A percentile compares a stretch with the other conserved stretches of the same genome.
These are phyloP conservation scores for Catharus fuscescens DNA, from an alignment of 2,113 vertebrate species.

Conservation along the genomic window DNA sequence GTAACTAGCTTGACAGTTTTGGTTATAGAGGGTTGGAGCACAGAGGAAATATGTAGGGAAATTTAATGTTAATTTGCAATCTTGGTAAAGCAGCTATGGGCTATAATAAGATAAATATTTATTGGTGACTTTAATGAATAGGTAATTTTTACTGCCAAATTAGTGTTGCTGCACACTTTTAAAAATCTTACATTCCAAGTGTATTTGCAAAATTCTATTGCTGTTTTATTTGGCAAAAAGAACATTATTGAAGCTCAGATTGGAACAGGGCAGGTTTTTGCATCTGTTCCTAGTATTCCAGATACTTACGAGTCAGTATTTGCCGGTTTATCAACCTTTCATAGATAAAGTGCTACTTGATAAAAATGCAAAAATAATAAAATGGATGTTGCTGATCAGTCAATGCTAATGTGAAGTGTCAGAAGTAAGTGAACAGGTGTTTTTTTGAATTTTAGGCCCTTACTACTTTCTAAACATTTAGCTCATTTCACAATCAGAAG, in stretches of 20 bases:
- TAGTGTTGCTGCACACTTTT: neutral
- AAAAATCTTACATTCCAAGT: neutral
- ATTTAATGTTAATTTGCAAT: neutral
- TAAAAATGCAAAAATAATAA: neutral
- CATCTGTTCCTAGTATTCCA: neutral
- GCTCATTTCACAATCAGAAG: neutral
- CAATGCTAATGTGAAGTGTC: neutral
- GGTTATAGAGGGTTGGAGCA: neutral
- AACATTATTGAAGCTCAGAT: neutral
- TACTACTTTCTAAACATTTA: neutral
- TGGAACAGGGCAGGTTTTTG: neutral
- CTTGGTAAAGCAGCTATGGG: neutral
- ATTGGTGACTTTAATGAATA: neutral
- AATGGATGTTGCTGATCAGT: neutral
- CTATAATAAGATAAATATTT: neutral
- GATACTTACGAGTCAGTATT: neutral
- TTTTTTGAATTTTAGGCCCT: neutral
- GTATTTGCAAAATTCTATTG: neutral
- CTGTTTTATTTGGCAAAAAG: neutral
- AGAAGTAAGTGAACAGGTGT: neutral
- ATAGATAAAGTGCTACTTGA: neutral
- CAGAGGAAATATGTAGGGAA: neutral
- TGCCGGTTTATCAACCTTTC: neutral
- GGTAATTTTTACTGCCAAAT: neutral
- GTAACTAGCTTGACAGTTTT: neutral